Conservation (phyloP, 2,113 vertebrate species). For the Pseudopipra pipra region DNA sequence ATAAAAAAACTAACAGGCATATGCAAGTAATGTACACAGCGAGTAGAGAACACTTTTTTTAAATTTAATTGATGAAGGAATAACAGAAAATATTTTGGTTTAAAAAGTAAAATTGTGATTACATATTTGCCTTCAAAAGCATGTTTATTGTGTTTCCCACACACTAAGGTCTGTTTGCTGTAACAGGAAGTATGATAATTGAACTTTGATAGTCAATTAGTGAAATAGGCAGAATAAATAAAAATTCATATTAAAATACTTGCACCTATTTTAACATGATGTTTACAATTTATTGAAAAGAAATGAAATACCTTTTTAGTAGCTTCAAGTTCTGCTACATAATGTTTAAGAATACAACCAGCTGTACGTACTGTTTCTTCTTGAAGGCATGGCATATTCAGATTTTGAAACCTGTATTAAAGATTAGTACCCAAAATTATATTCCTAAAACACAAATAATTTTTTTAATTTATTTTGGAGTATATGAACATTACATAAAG, state of each 20-base stretch:
- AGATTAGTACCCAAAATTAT: neutral
- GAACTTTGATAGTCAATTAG: neutral
- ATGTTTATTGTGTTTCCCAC: neutral
- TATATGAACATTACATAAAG: neutral
- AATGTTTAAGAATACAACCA: conserved; percentile 76
- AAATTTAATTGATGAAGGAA: neutral
- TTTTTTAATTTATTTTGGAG: neutral
- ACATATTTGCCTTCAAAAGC: neutral
- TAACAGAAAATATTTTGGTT: neutral
- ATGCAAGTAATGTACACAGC: neutral
- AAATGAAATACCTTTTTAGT: conserved; percentile 73
- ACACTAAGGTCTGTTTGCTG: neutral
- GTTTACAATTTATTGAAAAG: neutral
- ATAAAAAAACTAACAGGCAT: neutral
- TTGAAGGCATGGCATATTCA: conserved; percentile 81
- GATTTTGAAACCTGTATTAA: conserved; percentile 80
- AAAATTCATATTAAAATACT: neutral
- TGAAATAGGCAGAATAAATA: neutral
- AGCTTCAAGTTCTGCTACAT: conserved; percentile 77
- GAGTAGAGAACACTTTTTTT: neutral
- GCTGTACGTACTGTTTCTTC: conserved; percentile 64
- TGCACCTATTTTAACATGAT: neutral
- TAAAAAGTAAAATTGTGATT: neutral
- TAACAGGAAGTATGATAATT: neutral
- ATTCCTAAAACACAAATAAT: neutral